Percentiles rank a stretch among this genome's conserved stretches.
Conservation (phyloP, 2,888 invertebrate species). For the Leucania comma region DNA sequence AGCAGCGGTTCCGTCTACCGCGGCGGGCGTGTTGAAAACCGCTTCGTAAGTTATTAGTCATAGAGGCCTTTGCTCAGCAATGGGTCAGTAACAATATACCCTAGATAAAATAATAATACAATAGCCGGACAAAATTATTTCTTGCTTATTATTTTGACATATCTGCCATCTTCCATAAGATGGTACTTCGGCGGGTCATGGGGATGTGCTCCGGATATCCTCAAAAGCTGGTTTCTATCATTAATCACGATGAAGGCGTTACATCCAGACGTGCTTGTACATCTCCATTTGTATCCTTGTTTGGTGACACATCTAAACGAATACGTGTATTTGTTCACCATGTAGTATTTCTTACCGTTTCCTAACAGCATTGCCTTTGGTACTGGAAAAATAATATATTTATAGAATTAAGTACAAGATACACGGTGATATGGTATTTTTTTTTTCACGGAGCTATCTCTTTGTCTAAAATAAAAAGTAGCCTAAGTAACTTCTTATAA, state of each 20-base stretch:
- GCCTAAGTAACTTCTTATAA: too few species aligned
- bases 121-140: neutral
- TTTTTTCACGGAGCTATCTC: too few species aligned
- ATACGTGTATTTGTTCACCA: conserved; percentile 15
- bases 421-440: too few species aligned
- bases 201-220: neutral
- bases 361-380: neutral
- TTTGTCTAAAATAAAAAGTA: too few species aligned
- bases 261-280: conserved; percentile 10
- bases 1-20: too few species aligned
- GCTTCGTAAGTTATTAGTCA: too few species aligned
- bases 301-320: conserved; percentile 1
- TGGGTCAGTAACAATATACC: too few species aligned
- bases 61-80: too few species aligned
- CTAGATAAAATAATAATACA: too few species aligned
- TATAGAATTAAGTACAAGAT: neutral
- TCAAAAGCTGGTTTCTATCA: neutral
- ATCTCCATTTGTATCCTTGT: conserved; percentile 6
- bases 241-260: conserved; percentile 5
- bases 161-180: neutral
- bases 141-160: neutral
- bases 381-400: conserved; percentile 10
- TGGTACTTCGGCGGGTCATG: conserved; percentile 2
- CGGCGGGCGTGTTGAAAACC: too few species aligned
- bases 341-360: conserved; percentile 5